Evolutionary conservation across 2,888 invertebrate genomes (phyloP), one percentile per base, ranked within the genome.

Genomic region (Parnassius apollo): DNA sequence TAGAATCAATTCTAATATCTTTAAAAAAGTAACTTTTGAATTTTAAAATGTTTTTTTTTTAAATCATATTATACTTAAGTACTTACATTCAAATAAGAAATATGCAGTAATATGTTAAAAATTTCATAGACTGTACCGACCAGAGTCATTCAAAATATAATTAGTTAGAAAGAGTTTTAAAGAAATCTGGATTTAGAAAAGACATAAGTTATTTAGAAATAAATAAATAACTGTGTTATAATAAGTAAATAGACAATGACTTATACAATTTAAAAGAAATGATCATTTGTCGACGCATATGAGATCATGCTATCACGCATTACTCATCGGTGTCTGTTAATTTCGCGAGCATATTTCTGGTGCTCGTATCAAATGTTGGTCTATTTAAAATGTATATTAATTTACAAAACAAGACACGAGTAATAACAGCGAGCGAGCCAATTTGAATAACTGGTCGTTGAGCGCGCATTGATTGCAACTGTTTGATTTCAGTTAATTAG

Each of bases 321-420:
- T 86, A 88, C 71, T 86, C 85, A 86, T 67, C 70, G 70, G 67
- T 70, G 70, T 76, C 74, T 80, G 82, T 81, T 82, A 78, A 80
- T 82, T 82, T 80, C 71, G 74, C 75, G 70, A 71, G 73, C 74
- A 71, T 69, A 74, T 76, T 74, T 77, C 76, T 79, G 75, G 75
- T 74, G 71, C 70, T 72, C 70, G 71, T 75, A 78, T 77, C 71
- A 75, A 75, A 75, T 81, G 85, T 77, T 87, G 86, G 83, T 86
- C 87, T 74, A 86, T 82, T 75, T 81, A 70, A 63, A 68, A 62
- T 42, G 70, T 66, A 71, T 70, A 69, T 71, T 69, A 71, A 73
- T 71, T 74, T 67, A 71, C 69, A 63, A 66, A 71, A 67, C 53
- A 50, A 65, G 61, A 67, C 49, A 52, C 58, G 51, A 66, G 65